Conservation (phyloP, 35 echinoderm and acorn worm species). For the Acanthaster planci region DNA sequence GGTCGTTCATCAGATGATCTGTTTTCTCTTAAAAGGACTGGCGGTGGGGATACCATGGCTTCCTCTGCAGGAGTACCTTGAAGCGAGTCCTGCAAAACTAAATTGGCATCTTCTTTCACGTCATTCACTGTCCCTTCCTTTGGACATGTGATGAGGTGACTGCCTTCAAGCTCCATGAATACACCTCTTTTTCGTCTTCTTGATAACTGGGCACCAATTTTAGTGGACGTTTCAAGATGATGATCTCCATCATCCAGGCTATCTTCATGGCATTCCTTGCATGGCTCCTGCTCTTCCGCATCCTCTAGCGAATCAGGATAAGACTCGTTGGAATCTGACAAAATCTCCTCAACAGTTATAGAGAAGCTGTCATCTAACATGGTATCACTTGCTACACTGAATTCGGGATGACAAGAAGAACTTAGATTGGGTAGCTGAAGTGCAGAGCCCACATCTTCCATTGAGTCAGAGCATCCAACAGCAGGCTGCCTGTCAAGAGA, state of each 20-base stretch:
- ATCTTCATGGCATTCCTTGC: background rate
- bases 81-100: no score
- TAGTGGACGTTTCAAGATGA: background rate
- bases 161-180: background rate
- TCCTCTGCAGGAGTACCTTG: no score
- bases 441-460: slow-evolving; percentile 31
- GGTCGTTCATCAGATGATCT: background rate
- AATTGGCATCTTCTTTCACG: no score
- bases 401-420: background rate
- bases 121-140: no score
- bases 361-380: background rate
- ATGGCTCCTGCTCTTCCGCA: no score
- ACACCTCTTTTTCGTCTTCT: background rate
- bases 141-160: background rate
- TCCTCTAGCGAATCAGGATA: slow-evolving; percentile 37
- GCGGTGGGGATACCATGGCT: no score
- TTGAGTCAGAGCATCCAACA: slow-evolving; percentile 47
- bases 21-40: no score
- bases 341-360: slow-evolving; percentile 7
- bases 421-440: background rate
- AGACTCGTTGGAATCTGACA: slow-evolving; percentile 22
- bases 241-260: background rate
- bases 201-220: background rate
- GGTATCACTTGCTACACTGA: background rate
- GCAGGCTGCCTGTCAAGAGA: slow-evolving; percentile 43